Percentiles rank a stretch among this genome's conserved stretches.
phyloP scores from a whole-genome alignment of 2,113 vertebrate species.

The Sisor rabdophorus region DNA sequence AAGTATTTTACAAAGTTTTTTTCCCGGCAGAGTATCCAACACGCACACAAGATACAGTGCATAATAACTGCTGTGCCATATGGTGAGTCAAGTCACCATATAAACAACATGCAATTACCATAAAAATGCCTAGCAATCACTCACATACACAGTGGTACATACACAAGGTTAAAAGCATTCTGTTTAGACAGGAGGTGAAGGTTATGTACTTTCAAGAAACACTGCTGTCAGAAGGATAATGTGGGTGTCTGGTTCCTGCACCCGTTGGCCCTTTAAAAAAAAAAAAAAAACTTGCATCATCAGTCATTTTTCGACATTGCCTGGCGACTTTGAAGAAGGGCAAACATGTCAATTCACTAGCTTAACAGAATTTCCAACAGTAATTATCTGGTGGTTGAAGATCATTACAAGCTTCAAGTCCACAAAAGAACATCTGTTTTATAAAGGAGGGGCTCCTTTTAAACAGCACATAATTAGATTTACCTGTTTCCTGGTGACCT shows the following conservation, averaged over 20 bases:
- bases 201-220: slow-evolving; percentile 43
- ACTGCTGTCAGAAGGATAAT: slow-evolving; percentile 45
- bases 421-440: slow-evolving; percentile 54
- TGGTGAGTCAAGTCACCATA: slow-evolving; percentile 19
- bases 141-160: slow-evolving; percentile 24
- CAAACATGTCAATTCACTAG: slow-evolving; percentile 61
- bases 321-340: slow-evolving; percentile 69
- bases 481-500: slow-evolving; percentile 64
- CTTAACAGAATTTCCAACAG: slow-evolving; percentile 65
- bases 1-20: slow-evolving; percentile 34
- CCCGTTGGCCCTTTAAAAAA: slow-evolving; percentile 44
- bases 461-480: slow-evolving; percentile 62
- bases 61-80: slow-evolving; percentile 10
- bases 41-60: not conserved
- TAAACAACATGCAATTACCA: slow-evolving; percentile 33
- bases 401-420: slow-evolving; percentile 63
- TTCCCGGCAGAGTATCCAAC: not conserved
- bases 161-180: slow-evolving; percentile 39
- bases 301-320: slow-evolving; percentile 54
- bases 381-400: slow-evolving; percentile 67
- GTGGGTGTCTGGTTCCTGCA: slow-evolving; percentile 46
- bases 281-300: slow-evolving; percentile 48
- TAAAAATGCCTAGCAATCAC: slow-evolving; percentile 22
- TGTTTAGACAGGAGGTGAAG: slow-evolving; percentile 51
- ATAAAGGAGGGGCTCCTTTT: slow-evolving; percentile 46